These are phyloP conservation scores for Pseudomugil gertrudae DNA, from an alignment of 2,797 vertebrate species.

Conservation along the genomic window DNA sequence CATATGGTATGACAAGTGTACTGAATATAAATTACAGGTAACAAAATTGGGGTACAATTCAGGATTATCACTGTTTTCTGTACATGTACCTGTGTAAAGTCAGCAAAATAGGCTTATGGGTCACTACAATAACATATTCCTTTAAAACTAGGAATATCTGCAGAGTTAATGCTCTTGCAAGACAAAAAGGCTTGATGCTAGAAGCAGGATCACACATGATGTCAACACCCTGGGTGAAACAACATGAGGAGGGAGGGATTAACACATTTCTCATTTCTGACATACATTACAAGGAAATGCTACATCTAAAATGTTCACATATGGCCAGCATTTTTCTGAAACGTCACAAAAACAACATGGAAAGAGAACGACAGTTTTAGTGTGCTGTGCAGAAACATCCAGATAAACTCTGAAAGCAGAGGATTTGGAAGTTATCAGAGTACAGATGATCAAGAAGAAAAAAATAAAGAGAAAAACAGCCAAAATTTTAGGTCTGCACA, in stretches of 20 bases:
- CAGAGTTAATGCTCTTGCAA: conserved; percentile 56
- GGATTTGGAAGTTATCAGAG: conserved; percentile 4
- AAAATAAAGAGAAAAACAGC: conserved; percentile 1
- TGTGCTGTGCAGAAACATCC: conserved; percentile 7
- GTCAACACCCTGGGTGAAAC: conserved; percentile 52
- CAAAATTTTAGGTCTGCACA: conserved; percentile 27
- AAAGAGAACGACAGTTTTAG: conserved; percentile 14
- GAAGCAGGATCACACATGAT: conserved; percentile 44
- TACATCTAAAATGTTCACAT: conserved; percentile 26
- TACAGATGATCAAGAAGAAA: neutral
- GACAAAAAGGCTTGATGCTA: conserved; percentile 59
- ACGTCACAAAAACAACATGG: neutral
- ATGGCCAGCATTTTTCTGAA: conserved; percentile 25
- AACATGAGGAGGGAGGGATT: conserved; percentile 20
- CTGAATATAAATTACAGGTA: conserved; percentile 71
- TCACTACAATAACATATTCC: conserved; percentile 72
- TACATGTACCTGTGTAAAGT: conserved; percentile 79
- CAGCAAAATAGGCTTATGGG: conserved; percentile 59
- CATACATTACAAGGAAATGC: conserved; percentile 32
- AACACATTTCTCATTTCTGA: conserved; percentile 38
- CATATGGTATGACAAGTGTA: conserved; percentile 67
- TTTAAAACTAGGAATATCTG: conserved; percentile 76
- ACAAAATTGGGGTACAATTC: conserved; percentile 62
- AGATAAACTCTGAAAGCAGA: conserved; percentile 1
- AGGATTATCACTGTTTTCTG: conserved; percentile 63